Conservation (phyloP, 2,113 vertebrate genomes). For the Daphoenositta chrysoptera region DNA sequence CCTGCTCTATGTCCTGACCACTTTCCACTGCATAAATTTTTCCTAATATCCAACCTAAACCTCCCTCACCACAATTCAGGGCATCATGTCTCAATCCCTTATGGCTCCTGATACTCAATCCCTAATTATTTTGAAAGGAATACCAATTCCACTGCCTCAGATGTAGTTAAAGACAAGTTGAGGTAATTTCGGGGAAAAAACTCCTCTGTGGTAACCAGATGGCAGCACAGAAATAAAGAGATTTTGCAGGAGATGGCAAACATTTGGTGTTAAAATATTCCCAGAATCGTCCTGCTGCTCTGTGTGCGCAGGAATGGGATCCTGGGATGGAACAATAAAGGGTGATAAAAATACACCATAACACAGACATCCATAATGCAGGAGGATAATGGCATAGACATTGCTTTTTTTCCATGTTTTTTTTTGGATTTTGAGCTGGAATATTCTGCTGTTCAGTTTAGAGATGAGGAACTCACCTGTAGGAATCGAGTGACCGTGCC, state of each 20-base stretch:
- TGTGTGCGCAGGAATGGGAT: background rate
- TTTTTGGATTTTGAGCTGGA: background rate
- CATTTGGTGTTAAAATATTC: conserved; percentile 16
- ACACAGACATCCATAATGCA: background rate
- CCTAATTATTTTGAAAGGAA: background rate
- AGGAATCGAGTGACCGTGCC: background rate
- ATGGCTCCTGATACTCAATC: background rate
- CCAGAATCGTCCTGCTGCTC: background rate
- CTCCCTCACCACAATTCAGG: background rate
- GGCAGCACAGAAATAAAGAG: background rate
- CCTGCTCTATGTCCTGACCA: background rate
- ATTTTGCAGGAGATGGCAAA: conserved; percentile 24
- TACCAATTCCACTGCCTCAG: background rate
- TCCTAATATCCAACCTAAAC: background rate
- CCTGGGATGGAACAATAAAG: background rate
- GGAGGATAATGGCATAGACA: too few species aligned
- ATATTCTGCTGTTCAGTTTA: background rate
- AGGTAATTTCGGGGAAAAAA: background rate
- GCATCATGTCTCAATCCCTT: background rate
- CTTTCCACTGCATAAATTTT: background rate
- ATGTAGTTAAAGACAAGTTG: background rate
- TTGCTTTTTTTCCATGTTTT: background rate
- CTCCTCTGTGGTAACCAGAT: background rate
- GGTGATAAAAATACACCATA: background rate
- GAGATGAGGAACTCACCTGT: background rate